Conservation (phyloP, 2,797 vertebrate species). For the Helarctos malayanus region DNA sequence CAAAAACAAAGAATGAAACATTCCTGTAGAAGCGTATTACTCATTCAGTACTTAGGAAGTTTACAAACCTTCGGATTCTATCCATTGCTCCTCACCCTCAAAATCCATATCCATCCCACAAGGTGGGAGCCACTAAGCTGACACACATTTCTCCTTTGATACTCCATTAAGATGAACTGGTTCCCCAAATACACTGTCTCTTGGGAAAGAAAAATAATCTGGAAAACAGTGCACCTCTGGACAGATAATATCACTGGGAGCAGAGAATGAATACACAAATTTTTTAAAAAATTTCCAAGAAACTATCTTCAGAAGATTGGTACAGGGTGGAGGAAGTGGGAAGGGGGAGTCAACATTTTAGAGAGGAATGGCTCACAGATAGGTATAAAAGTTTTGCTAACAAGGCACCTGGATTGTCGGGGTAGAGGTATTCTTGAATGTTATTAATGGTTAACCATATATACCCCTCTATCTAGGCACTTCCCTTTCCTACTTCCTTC, state of each 20-base stretch:
- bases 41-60: neutral
- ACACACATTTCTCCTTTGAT: neutral
- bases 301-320: neutral
- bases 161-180: constrained; percentile 37
- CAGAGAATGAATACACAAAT: neutral
- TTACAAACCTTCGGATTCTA: neutral
- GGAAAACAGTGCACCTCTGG: constrained; percentile 15
- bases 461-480: neutral
- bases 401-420: neutral
- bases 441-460: constrained; percentile 6
- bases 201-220: constrained; percentile 49
- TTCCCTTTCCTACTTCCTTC: constrained; percentile 16
- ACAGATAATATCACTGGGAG: constrained; percentile 40
- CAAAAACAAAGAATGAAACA: constrained; percentile 45
- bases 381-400: neutral
- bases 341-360: neutral
- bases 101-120: neutral
- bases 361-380: neutral
- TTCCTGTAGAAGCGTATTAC: neutral
- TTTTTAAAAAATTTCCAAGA: neutral
- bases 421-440: neutral
- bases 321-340: neutral
- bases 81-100: neutral
- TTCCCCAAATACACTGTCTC: constrained; percentile 49
- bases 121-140: neutral